phyloP scores from a whole-genome alignment of 1,140 invertebrate species.

The Halictus rubicundus region DNA sequence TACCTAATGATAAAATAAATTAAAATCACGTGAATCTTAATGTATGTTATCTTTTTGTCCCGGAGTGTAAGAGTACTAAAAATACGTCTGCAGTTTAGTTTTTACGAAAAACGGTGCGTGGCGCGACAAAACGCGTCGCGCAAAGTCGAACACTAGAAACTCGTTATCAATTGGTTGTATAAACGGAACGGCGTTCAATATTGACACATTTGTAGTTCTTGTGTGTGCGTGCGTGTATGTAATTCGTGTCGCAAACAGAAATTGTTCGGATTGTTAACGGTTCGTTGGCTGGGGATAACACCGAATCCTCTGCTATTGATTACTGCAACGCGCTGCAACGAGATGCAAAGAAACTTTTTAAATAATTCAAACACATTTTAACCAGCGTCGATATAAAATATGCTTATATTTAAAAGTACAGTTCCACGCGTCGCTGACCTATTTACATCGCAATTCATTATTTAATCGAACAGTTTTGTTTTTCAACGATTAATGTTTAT shows the following conservation, averaged over 20 bases:
- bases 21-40: no score
- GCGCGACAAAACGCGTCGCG: neutral
- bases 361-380: neutral
- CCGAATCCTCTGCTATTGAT: neutral
- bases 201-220: constrained; percentile 27
- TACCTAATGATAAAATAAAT: no score
- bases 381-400: neutral
- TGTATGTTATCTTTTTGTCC: no score
- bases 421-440: no score
- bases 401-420: no score
- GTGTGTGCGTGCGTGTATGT: no score
- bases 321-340: neutral
- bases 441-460: neutral
- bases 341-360: neutral
- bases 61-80: no score
- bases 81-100: no score
- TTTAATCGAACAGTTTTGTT: no score
- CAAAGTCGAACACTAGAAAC: constrained; percentile 1
- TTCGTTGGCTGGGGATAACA: constrained; percentile 7
- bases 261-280: constrained; percentile 19
- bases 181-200: constrained; percentile 29
- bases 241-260: constrained; percentile 26
- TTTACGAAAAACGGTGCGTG: no score
- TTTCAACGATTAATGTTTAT: no score
- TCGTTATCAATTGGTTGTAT: constrained; percentile 41